Conservation (phyloP, 1,140 invertebrate genomes). For the Pristionchus pacificus region DNA sequence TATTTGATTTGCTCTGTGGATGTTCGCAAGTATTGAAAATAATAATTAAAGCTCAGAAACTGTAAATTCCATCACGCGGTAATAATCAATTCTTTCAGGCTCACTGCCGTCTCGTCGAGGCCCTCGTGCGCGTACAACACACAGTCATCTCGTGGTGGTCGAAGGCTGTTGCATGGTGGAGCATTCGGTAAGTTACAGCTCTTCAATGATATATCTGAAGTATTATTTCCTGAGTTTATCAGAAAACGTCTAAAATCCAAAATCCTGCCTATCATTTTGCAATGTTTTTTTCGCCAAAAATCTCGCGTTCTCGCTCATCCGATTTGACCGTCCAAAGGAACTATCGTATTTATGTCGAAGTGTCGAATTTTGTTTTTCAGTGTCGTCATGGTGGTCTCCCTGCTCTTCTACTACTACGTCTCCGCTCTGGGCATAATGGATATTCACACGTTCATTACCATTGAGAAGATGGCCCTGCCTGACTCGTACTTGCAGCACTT, state of each 20-base stretch:
- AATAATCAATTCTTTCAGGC: conserved; percentile 25
- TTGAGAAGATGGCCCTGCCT: conserved; percentile 56
- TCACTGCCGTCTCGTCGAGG: conserved; percentile 26
- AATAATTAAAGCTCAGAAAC: background rate
- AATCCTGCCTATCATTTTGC: too few relatives aligned
- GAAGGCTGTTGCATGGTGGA: conserved; percentile 6
- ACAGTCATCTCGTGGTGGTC: conserved; percentile 38
- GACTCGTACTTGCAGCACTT: conserved; percentile 54
- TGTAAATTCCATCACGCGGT: background rate
- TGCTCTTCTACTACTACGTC: conserved; percentile 47
- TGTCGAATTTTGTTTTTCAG: conserved; percentile 26
- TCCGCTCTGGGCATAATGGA: conserved; percentile 46
- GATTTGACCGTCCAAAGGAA: too few relatives aligned
- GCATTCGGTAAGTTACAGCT: conserved; percentile 6
- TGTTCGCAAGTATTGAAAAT: too few relatives aligned
- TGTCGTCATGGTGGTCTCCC: conserved; percentile 34
- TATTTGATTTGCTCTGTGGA: too few relatives aligned
- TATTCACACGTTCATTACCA: conserved; percentile 51
- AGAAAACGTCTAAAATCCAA: too few relatives aligned
- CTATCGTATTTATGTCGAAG: background rate
- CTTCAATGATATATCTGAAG: too few relatives aligned
- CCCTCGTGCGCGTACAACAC: conserved; percentile 29
- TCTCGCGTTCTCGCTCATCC: too few relatives aligned
- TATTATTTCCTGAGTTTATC: too few relatives aligned
- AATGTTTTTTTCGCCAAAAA: too few relatives aligned